Evolutionary conservation across 1,140 invertebrate genomes (phyloP), one percentile per base, ranked within the genome.

Genomic region (Drosophila orena): DNA sequence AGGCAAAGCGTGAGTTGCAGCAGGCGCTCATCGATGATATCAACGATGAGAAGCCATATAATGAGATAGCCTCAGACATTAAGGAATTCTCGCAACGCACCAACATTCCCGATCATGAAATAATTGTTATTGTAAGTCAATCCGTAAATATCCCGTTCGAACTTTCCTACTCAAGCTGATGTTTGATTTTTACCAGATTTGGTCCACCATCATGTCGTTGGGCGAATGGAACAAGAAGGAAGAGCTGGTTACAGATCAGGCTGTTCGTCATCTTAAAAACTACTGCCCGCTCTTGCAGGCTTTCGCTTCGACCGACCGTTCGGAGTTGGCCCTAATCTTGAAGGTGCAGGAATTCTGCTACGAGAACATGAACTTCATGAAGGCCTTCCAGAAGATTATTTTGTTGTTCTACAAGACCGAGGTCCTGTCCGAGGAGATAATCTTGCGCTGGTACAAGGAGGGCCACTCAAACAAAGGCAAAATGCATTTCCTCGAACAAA

Each of bases 161-260:
- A 20, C 0, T 40, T 30, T 10, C 5, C 34, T 43, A 22, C 17
- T 2, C 17, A 12, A 22, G 4, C 20, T 1, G 15, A 22, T 12
- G 2, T 22, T 1, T 22, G 0, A 0, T 20, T 14, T 20, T 5
- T 11, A 12, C 8, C n/a, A 96, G 95, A 95, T 98, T 86, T 99
- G 98, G 98, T 95, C 95, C 76, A 97, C 96, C 66, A 95, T 99
- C 76, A 99, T 99, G 98, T 95, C 95, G 57, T 95, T 97, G 79
- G 97, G 97, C 43, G 98, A 99, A 93, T 99, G 98, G 98, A 99
- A 98, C 93, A 99, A 99, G 93, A 99, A 99, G 93, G 98, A 99
- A 93, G 98, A 99, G 93, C 93, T 99, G 64, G 95, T 99, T 65
- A 97, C 97, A 70, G 98, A 98, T 91, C 98, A 98, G 93, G 97